A percentile compares a stretch with the other conserved stretches of the same genome.
These are phyloP conservation scores for Euthynnus affinis DNA, from an alignment of 2,797 vertebrate species.

Conservation along the genomic window DNA sequence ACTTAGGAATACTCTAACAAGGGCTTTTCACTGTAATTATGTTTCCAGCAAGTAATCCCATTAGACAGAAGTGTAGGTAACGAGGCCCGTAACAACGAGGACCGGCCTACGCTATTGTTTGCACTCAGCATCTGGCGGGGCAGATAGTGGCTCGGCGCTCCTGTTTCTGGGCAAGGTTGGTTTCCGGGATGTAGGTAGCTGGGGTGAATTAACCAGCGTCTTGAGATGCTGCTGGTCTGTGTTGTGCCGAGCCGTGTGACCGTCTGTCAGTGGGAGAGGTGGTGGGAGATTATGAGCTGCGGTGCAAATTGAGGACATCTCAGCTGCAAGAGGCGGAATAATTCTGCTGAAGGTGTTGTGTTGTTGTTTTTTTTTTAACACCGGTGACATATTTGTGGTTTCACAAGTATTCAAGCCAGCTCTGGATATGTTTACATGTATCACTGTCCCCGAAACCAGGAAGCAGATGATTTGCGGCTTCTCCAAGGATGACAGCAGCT, in stretches of 20 bases:
- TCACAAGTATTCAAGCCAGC: not conserved
- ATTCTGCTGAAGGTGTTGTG: not conserved
- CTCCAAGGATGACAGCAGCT: constrained; percentile 36
- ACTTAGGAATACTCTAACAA: constrained; percentile 34
- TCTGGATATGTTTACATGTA: constrained; percentile 29
- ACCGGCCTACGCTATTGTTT: constrained; percentile 51
- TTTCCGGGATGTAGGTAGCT: constrained; percentile 46
- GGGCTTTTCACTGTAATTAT: constrained; percentile 55
- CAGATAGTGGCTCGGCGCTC: constrained; percentile 40
- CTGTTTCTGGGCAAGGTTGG: constrained; percentile 37
- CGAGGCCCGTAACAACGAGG: constrained; percentile 47
- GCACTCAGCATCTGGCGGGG: constrained; percentile 27
- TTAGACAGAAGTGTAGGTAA: constrained; percentile 65
- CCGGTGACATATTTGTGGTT: constrained; percentile 6
- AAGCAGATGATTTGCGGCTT: constrained; percentile 1
- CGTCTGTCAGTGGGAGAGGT: constrained; percentile 18
- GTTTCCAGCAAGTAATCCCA: constrained; percentile 60
- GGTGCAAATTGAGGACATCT: constrained; percentile 41
- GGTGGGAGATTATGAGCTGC: constrained; percentile 35
- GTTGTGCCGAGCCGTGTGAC: constrained; percentile 27
- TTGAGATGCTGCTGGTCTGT: constrained; percentile 37
- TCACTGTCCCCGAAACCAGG: not conserved
- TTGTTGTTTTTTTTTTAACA: not conserved
- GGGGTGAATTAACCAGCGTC: constrained; percentile 46
- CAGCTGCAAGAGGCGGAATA: constrained; percentile 12